Conservation (phyloP, 2,797 vertebrate species). For the Gymnodraco acuticeps region DNA sequence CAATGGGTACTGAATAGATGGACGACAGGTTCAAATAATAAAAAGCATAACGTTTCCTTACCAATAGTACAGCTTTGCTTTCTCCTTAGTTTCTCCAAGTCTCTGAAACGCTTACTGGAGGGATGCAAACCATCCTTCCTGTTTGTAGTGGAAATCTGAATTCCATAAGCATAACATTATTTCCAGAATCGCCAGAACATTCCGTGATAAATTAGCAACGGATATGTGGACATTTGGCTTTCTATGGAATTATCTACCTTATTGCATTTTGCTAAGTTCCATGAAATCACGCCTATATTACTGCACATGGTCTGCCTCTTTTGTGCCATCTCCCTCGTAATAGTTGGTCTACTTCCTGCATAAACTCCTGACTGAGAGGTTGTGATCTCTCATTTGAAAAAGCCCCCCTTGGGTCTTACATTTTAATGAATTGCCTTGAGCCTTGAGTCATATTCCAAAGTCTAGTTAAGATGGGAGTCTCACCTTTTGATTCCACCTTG, state of each 20-base stretch:
- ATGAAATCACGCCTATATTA: slow-evolving; percentile 40
- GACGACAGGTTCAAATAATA: background rate
- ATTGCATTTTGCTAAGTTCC: slow-evolving; percentile 33
- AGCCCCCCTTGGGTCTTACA: slow-evolving; percentile 51
- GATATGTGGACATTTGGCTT: slow-evolving; percentile 9
- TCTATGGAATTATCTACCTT: slow-evolving; percentile 16
- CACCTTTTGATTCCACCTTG: slow-evolving; percentile 46
- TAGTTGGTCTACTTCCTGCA: slow-evolving; percentile 49
- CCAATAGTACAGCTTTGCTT: background rate
- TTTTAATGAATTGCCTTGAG: slow-evolving; percentile 68
- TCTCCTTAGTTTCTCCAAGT: background rate
- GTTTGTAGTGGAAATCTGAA: background rate
- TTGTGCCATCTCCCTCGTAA: slow-evolving; percentile 58
- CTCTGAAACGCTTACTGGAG: background rate
- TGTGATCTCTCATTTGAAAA: slow-evolving; percentile 60
- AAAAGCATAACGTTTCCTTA: background rate
- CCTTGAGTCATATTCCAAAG: slow-evolving; percentile 44
- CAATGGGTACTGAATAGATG: background rate
- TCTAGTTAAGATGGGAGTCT: slow-evolving; percentile 52
- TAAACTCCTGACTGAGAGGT: slow-evolving; percentile 56
- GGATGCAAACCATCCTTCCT: background rate
- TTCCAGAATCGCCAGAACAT: background rate
- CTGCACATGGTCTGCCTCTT: slow-evolving; percentile 40
- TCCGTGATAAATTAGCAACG: slow-evolving; percentile 3
- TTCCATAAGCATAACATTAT: background rate